Evolutionary conservation across 2,113 vertebrate species (phyloP).

Genomic region (Panurus biarmicus): DNA sequence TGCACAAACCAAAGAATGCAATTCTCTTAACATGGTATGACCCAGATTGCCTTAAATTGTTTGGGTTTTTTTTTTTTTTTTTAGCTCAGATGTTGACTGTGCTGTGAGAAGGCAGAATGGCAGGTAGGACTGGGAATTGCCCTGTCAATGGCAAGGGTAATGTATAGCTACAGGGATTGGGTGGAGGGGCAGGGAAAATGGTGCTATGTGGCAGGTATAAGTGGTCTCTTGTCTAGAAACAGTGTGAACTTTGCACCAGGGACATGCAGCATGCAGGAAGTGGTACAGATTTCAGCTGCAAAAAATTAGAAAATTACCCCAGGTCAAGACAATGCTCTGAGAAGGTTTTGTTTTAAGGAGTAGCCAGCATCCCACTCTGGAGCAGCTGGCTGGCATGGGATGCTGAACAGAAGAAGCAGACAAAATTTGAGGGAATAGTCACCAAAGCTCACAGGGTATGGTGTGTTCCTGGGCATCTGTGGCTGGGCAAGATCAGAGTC

Average conservation of each 20-base stretch:
- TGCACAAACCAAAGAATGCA: neutral
- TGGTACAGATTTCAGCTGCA: neutral
- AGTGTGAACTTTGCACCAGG: neutral
- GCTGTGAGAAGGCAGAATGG: neutral
- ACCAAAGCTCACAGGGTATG: neutral
- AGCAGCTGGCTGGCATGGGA: neutral
- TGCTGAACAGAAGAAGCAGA: neutral
- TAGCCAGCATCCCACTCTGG: neutral
- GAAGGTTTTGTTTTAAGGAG: neutral
- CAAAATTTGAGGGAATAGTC: neutral
- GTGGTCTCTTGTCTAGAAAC: neutral
- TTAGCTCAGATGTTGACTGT: neutral
- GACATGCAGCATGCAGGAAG: neutral
- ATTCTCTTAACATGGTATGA: neutral
- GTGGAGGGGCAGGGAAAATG: neutral
- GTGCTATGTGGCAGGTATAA: neutral
- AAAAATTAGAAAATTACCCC: neutral
- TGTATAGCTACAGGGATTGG: neutral
- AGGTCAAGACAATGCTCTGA: neutral
- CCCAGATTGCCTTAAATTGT: neutral
- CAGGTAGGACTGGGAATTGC: neutral
- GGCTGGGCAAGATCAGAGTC: neutral
- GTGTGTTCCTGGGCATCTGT: rapidly evolving
- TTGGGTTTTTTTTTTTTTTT: neutral
- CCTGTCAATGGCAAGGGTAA: neutral